A percentile compares a stretch with the other conserved stretches of the same genome.
Evolutionary conservation across 2,888 invertebrate genomes (phyloP).

Genomic region (Xestia xanthographa): DNA sequence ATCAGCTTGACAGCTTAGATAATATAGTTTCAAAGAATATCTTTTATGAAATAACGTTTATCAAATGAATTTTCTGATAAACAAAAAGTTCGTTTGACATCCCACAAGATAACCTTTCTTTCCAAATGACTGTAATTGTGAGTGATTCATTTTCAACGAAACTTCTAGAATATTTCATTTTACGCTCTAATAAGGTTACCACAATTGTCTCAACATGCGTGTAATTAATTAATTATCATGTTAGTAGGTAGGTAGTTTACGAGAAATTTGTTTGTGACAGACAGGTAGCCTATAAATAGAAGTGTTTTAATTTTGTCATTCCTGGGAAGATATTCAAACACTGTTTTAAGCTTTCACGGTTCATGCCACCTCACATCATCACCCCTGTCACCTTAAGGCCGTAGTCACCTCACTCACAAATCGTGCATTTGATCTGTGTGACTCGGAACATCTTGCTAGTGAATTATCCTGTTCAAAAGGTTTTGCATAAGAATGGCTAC

Average conservation of each 20-base stretch:
- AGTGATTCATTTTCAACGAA: background rate
- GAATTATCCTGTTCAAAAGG: too few species aligned
- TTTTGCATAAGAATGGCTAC: too few species aligned
- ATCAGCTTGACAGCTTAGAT: background rate
- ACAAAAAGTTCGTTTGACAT: background rate
- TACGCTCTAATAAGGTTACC: background rate
- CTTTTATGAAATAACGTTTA: background rate
- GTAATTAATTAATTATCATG: background rate
- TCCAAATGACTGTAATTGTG: background rate
- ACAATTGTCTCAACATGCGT: background rate
- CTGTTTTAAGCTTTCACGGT: too few species aligned
- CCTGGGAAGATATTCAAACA: too few species aligned
- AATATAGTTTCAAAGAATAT: background rate
- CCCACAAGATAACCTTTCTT: background rate
- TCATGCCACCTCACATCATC: too few species aligned
- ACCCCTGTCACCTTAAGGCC: too few species aligned
- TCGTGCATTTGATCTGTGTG: too few species aligned
- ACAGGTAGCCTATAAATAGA: background rate
- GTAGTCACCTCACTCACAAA: too few species aligned
- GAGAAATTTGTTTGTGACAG: background rate
- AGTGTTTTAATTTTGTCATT: background rate
- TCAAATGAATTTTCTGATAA: background rate
- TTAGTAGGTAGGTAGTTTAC: background rate
- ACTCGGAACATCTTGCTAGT: too few species aligned
- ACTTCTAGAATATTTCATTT: background rate